phyloP scores from a whole-genome alignment of 2,797 vertebrate species.

The Gymnodraco acuticeps region DNA sequence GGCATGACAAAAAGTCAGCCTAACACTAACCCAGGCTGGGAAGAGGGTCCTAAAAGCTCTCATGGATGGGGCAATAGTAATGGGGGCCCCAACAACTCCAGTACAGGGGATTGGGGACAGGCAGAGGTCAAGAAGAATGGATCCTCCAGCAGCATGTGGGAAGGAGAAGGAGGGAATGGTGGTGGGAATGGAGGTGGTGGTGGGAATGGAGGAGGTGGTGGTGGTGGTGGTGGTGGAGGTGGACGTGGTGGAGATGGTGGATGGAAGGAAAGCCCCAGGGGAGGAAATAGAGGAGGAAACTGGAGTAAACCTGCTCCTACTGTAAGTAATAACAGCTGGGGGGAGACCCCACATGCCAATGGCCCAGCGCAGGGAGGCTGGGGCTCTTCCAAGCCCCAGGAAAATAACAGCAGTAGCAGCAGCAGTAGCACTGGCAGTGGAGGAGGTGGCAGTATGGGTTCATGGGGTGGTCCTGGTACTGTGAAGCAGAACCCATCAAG shows the following conservation, averaged over 20 bases:
- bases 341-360: conserved; percentile 81
- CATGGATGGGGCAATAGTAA: conserved; percentile 88
- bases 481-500: conserved; percentile 90
- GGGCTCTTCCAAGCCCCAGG: conserved; percentile 92
- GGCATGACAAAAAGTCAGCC: conserved; percentile 89
- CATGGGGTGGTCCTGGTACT: conserved; percentile 93
- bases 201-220: conserved; percentile 81
- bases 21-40: conserved; percentile 84
- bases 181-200: conserved; percentile 92
- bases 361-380: conserved; percentile 88
- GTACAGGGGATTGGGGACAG: conserved; percentile 89
- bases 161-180: conserved; percentile 87
- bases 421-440: conserved; percentile 80
- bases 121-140: conserved; percentile 91
- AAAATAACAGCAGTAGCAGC: conserved; percentile 75
- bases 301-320: conserved; percentile 77
- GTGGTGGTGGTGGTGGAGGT: conserved; percentile 86
- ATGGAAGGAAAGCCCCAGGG: conserved; percentile 91
- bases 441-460: conserved; percentile 81
- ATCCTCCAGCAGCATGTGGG: conserved; percentile 88
- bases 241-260: conserved; percentile 91
- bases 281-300: conserved; percentile 83
- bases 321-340: conserved; percentile 84
- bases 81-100: conserved; percentile 86
- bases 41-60: conserved; percentile 89